Base-by-base conservation (phyloP, 2,888 invertebrate genomes). In the Ornithoptera alexandrae region DNA sequence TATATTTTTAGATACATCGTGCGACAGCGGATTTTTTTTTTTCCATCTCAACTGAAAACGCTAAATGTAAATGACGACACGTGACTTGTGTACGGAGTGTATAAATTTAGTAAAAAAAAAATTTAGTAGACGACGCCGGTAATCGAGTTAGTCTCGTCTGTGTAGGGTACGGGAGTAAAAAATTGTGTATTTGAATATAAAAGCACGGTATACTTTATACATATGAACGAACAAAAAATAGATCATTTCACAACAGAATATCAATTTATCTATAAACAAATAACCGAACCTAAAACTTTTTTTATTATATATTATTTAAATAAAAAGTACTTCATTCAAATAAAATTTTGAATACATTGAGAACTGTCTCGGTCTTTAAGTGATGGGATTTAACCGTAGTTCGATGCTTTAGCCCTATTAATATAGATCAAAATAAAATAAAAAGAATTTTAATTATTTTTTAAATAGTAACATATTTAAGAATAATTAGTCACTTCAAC, bases 51-150 rank as follows among this genome's bases (percentile, higher is more conserved):
- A 39, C 42, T 59, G 56, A 67, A 36, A n/a, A 53, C 22, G 22
- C 39, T 62, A 30, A 56, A 58, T 57, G 57, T 67, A 62, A 67
- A 56, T 57, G 56, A 62, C 60, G 77, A 76, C 79, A 66, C 73
- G 71, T 71, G 68, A 74, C 70, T 74, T 72, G 70, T 73, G 73
- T 77, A 73, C 77, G 68, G 70, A 74, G 75, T 77, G 74, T 68
- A 63, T 63, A 42, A 68, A 68, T 63, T 68, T 68, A 30, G 68
- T 63, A 53, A 39, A 61, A 66, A 53, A 61, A 61, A 46, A 36
- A 4, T 46, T 46, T 46, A 46, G 57, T 42, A 68, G 68, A 63
- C 72, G 64, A 61, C 72, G 64, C 67, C 65, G 58, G 65, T 71
- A 74, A 74, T 73, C 58, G 71, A 70, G 72, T 74, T 74, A 74